These are phyloP conservation scores for Pogonognathellus flavescens DNA, from an alignment of 1,140 invertebrate species.

Conservation along the genomic window DNA sequence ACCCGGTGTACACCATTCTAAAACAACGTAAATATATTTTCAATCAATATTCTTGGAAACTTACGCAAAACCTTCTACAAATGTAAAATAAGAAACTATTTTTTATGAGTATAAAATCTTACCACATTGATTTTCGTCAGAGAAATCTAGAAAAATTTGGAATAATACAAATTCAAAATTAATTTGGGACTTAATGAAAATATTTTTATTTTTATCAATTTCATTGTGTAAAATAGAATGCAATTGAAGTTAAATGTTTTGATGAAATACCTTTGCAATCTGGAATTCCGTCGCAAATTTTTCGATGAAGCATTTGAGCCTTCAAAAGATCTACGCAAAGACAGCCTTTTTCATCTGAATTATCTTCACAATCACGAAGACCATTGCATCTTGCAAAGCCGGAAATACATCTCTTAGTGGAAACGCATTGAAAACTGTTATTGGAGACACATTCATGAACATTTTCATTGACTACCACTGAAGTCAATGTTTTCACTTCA, in stretches of 20 bases:
- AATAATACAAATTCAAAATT: neutral
- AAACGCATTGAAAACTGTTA: conserved; percentile 71
- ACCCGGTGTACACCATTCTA: conserved; percentile 81
- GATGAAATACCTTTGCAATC: conserved; percentile 62
- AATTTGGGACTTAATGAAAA: conserved; percentile 23
- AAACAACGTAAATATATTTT: conserved; percentile 21
- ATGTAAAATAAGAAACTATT: neutral
- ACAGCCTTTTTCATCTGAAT: conserved; percentile 67
- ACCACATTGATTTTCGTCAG: conserved; percentile 85
- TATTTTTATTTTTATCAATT: conserved; percentile 67
- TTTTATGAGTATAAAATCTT: conserved; percentile 66
- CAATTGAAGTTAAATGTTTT: no score
- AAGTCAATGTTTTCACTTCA: conserved; percentile 56
- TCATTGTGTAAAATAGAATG: no score
- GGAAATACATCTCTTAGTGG: conserved; percentile 78
- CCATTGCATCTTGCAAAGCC: conserved; percentile 80
- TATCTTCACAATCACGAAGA: conserved; percentile 76
- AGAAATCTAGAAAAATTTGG: conserved; percentile 74
- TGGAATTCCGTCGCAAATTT: conserved; percentile 82
- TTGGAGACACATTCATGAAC: conserved; percentile 52
- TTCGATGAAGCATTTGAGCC: conserved; percentile 78
- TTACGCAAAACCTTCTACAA: neutral
- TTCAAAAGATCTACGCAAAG: conserved; percentile 82
- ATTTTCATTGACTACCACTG: conserved; percentile 58
- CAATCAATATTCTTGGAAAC: conserved; percentile 15